phyloP scores from a whole-genome alignment of 2,797 vertebrate genomes.

The Notoglanidium macrostoma region DNA sequence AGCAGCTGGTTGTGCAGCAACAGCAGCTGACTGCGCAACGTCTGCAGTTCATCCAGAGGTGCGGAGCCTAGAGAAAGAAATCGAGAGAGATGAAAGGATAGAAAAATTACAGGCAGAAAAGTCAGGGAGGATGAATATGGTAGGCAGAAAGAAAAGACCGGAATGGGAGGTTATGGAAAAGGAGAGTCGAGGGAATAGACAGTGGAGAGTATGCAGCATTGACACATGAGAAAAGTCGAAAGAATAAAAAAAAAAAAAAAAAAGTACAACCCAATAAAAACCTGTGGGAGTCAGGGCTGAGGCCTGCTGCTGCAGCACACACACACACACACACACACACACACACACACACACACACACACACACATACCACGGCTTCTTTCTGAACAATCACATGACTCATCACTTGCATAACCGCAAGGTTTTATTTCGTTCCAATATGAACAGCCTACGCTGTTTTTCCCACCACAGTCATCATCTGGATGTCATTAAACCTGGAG shows the following conservation, averaged over 20 bases:
- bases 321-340: not conserved
- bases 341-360: not conserved
- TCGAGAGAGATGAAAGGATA: not conserved
- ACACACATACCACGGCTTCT: not conserved
- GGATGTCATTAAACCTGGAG: constrained; percentile 48
- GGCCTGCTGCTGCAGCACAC: not conserved
- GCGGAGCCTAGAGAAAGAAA: constrained; percentile 79
- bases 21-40: constrained; percentile 90
- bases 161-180: not conserved
- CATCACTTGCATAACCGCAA: constrained; percentile 43
- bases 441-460: not conserved
- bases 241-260: not conserved
- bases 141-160: not conserved
- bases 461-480: constrained; percentile 45
- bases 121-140: not conserved
- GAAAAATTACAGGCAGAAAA: not conserved
- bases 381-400: constrained; percentile 53
- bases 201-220: not conserved
- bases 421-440: constrained; percentile 51
- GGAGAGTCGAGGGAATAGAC: not conserved
- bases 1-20: constrained; percentile 95
- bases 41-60: constrained; percentile 91
- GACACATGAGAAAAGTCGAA: not conserved
- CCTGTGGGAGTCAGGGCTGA: not conserved
- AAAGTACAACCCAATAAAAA: not conserved